Base-by-base conservation (phyloP, 2,888 invertebrate genomes). In the Drosophila robusta region DNA sequence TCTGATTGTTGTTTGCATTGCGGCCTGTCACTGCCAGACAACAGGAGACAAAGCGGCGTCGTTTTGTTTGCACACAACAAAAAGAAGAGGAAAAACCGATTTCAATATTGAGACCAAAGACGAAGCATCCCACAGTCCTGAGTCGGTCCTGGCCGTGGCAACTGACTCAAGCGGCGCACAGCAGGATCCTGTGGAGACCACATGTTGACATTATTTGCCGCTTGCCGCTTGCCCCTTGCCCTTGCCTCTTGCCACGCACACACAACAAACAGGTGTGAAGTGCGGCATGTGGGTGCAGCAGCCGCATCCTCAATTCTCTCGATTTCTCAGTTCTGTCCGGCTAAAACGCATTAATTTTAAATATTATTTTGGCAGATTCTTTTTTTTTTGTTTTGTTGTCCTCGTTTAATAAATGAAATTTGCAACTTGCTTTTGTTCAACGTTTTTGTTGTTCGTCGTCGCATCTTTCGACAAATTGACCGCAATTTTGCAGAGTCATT, bases 31-130 rank as follows among this genome's bases (percentile, higher is more conserved):
- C 18, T 22, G 61, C 45, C 52, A 51, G 58, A 87, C 81, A 87
- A 81, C 61, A 61, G 87, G 83, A 83, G 83, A 83, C 89, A 87
- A 83, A 88, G 89, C 83, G 84, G 83, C 83, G 80, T 88, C 87
- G 87, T 75, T 80, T 86, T 83, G 89, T 83, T 88, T 76, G 72
- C 75, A 55, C 50, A 68, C 64, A 80, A 50, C 41, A 18, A 47
- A 51, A 39, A 12, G 0, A 46, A 69, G 58, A 52, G 50, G 57
- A 46, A 80, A 49, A 65, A 24, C 58, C 51, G 58, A 64, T 66
- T 71, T 71, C 60, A 52, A 56, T 76, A 60, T 62, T 39, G 60
- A 52, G 60, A 26, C 58, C 14, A n/a, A 52, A 50, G 50, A 67
- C 41, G 44, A 42, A 39, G 54, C 32, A 41, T 24, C n/a, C 24